Evolutionary conservation across 2,797 vertebrate species (phyloP), one percentile per base, ranked within the genome.

Genomic region (Tadarida brasiliensis): DNA sequence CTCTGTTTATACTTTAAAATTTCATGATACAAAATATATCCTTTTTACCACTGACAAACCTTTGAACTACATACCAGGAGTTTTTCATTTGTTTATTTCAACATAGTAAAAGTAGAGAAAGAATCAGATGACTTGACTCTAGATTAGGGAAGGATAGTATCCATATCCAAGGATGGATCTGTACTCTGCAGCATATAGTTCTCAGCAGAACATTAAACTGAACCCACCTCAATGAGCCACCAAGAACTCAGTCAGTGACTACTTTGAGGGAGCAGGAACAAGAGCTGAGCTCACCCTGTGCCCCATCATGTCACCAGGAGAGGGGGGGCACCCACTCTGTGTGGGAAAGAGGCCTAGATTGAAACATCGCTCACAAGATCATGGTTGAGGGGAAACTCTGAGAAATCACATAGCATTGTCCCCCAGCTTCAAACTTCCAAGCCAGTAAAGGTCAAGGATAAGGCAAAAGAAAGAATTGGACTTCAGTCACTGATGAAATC

Each of bases 51-150:
- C 12, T 90, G 84, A 74, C 35, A 76, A 57, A 44, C 8, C 20
- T 90, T 83, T 92, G 2, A 87, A 68, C 56, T 84, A 5, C 15
- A 57, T 71, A 44, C 24, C 16, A 80, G 28, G 15, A 11, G 65
- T 63, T 86, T 49, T 57, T 49, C 51, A 15, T 81, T 94, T 91
- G 56, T 82, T 86, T 93, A 54, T 87, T 93, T 71, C 74, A 94
- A 35, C 11, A 90, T 9, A 67, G 33, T 54, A 47, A 57, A 65
- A 73, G 81, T 33, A 78, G 59, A 96, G 33, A 78, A 70, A 51
- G 61, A 95, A 33, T 84, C 39, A 65, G 77, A 11, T 68, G 26
- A 51, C 26, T 63, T 74, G 22, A 70, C 63, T 84, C 35, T 73
- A 15, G 49, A 63, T 87, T 80, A 90, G 12, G n/a, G n/a, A 87